phyloP scores from a whole-genome alignment of 2,888 invertebrate genomes.

The Empis livida region DNA sequence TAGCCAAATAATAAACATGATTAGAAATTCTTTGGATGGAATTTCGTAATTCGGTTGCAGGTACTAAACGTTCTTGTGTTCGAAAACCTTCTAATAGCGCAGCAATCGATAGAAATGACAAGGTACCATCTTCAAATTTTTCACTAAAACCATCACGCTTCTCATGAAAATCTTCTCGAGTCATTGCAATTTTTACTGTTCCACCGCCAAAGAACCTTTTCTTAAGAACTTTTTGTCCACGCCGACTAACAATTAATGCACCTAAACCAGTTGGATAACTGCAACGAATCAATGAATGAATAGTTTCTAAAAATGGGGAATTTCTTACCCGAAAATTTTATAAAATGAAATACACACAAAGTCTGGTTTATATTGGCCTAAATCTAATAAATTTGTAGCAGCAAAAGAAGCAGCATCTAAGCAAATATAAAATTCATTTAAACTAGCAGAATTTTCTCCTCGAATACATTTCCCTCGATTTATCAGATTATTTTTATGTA shows the following conservation, averaged over 20 bases:
- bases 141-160: slow-evolving; percentile 55
- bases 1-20: slow-evolving; percentile 65
- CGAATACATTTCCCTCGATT: slow-evolving; percentile 18
- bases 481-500: slow-evolving; percentile 50
- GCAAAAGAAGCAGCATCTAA: slow-evolving; percentile 80
- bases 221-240: slow-evolving; percentile 26
- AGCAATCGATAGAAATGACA: slow-evolving; percentile 74
- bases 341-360: slow-evolving; percentile 91
- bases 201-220: slow-evolving; percentile 88
- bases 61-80: slow-evolving; percentile 49
- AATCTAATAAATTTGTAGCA: slow-evolving; percentile 63
- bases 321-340: slow-evolving; percentile 68
- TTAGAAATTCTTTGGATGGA: slow-evolving; percentile 50
- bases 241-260: slow-evolving; percentile 59
- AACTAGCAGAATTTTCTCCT: slow-evolving; percentile 3
- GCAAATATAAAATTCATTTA: slow-evolving; percentile 52
- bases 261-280: slow-evolving; percentile 87
- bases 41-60: slow-evolving; percentile 28
- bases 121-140: slow-evolving; percentile 90
- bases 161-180: slow-evolving; percentile 55
- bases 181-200: slow-evolving; percentile 74
- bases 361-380: slow-evolving; percentile 61
- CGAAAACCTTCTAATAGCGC: slow-evolving; percentile 74
- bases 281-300: neutral
- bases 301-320: neutral